Base-by-base conservation (phyloP, 2,888 invertebrate genomes). In the Drosophila formosana region DNA sequence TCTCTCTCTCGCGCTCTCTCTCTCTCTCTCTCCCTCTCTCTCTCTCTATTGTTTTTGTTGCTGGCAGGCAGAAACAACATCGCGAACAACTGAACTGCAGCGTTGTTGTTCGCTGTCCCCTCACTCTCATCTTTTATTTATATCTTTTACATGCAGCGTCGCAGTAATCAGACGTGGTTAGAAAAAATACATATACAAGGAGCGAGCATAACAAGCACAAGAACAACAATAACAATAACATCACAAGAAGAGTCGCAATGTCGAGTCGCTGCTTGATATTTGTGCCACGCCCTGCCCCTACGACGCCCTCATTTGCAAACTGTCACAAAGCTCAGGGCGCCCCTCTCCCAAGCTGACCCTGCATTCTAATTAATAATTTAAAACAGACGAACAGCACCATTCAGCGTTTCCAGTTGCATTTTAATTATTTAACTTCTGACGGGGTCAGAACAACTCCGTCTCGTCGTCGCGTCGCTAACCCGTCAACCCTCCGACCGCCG, bases 351-450 rank as follows among this genome's bases (percentile, higher is more conserved):
- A 9, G 23, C 65, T 75, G 69, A 67, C 73, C 65, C 73, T 73
- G 58, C 64, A 68, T 62, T 80, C 76, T 72, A 81, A 87, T 87
- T 87, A 79, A 80, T 83, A 83, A 84, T 83, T 86, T 78, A 87
- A 72, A 62, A 50, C 61, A 55, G 53, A 62, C 61, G 64, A 76
- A 72, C 74, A 52, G 76, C 87, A 62, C 53, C 43, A 62, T 39
- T 30, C 74, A 61, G 28, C 57, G 78, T 72, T 65, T 68, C 62
- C 60, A 65, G 61, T 25, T 66, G 72, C 78, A 78, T 68, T 77
- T 67, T 41, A 78, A 86, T 86, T 76, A 86, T 86, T 82, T 66
- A 80, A 78, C 78, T 67, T 66, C 53, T 37, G 62, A 45, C 67
- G 63, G 66, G 68, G 51, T 78, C 83, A 76, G 46, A 57, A 13